phyloP scores from a whole-genome alignment of 2,113 vertebrate genomes.

The Mirza zaza region DNA sequence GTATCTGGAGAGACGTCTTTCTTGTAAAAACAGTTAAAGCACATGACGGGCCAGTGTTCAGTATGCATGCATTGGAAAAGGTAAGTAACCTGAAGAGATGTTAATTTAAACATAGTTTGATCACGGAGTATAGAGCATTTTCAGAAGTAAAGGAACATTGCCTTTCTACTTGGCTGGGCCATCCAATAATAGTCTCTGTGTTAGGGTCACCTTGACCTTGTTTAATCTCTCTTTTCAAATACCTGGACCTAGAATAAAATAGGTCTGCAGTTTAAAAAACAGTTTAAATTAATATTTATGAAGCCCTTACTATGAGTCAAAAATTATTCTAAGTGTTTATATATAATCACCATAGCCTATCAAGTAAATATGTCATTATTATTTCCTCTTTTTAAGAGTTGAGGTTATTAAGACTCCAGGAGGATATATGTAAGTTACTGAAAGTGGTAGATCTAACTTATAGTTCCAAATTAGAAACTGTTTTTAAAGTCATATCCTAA shows the following conservation, averaged over 20 bases:
- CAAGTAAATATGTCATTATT: not conserved
- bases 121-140: not conserved
- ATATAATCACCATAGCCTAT: not conserved
- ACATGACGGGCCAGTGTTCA: slow-evolving; percentile 98
- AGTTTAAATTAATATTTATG: not conserved
- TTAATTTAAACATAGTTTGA: not conserved
- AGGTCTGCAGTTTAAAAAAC: not conserved
- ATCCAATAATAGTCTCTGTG: not conserved
- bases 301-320: not conserved
- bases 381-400: not conserved
- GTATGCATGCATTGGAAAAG: slow-evolving; percentile 98
- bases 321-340: not conserved
- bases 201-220: not conserved
- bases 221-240: not conserved
- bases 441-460: not conserved
- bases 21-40: slow-evolving; percentile 98
- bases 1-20: slow-evolving; percentile 98
- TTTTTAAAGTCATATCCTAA: not conserved
- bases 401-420: not conserved
- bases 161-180: not conserved
- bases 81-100: slow-evolving; percentile 83
- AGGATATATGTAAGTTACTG: not conserved
- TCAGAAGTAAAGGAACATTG: not conserved
- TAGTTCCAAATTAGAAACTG: not conserved
- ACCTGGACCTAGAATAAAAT: not conserved